A percentile compares a stretch with the other conserved stretches of the same genome.
Conservation (phyloP, 2,113 vertebrate genomes). For the Ictalurus punctatus region DNA sequence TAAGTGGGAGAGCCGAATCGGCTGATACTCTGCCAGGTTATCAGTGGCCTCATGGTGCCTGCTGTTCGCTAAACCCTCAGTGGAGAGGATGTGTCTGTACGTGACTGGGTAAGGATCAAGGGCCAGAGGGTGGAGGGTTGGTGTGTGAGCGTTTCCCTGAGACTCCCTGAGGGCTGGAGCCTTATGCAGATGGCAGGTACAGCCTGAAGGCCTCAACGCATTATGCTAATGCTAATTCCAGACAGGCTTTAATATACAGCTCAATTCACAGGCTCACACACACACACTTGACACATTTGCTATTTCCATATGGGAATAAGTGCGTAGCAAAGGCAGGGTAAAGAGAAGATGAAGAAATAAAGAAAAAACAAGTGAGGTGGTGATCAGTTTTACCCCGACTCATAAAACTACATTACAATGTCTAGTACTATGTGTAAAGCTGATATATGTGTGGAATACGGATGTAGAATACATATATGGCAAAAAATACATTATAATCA, state of each 20-base stretch:
- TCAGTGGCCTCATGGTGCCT: constrained; percentile 37
- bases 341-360: constrained; percentile 52
- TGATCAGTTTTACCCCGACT: constrained; percentile 32
- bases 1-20: constrained; percentile 41
- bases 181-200: constrained; percentile 98
- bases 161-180: constrained; percentile 71
- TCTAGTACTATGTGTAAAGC: neutral
- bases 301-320: constrained; percentile 90
- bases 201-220: constrained; percentile 95
- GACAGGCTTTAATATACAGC: constrained; percentile 99
- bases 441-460: constrained; percentile 5
- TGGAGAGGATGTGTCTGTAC: constrained; percentile 31
- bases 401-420: constrained; percentile 34
- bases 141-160: constrained; percentile 23
- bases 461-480: neutral
- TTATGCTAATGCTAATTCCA: constrained; percentile 99
- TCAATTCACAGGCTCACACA: constrained; percentile 89
- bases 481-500: neutral
- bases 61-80: constrained; percentile 46
- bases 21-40: constrained; percentile 49
- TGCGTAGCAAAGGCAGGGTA: constrained; percentile 51
- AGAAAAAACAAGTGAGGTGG: constrained; percentile 30
- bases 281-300: constrained; percentile 81
- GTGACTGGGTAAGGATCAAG: constrained; percentile 43
- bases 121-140: constrained; percentile 41